Conservation (phyloP, 2,113 vertebrate species). For the Cariama cristata region DNA sequence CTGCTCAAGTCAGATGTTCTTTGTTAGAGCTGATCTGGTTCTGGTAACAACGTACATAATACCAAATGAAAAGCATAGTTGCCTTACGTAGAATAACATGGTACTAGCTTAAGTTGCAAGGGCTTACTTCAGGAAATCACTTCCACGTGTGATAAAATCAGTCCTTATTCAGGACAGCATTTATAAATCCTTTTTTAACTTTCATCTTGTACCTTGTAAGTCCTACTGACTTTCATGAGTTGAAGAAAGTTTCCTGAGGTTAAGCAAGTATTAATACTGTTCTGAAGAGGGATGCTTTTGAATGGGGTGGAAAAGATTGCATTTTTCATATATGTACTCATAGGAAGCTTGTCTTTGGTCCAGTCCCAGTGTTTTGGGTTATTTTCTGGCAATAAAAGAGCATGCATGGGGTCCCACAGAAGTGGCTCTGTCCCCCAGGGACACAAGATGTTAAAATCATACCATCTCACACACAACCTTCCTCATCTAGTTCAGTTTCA, state of each 20-base stretch:
- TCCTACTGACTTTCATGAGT: background rate
- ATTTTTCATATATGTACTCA: background rate
- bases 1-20: constrained; percentile 16
- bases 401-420: rapidly evolving
- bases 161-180: background rate
- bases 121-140: constrained; percentile 27
- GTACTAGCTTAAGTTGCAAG: background rate
- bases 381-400: background rate
- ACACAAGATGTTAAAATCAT: background rate
- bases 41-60: background rate
- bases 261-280: background rate
- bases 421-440: background rate
- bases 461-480: background rate
- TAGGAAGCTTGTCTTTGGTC: background rate
- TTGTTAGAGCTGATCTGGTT: constrained; percentile 31
- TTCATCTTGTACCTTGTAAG: background rate
- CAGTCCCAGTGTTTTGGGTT: background rate
- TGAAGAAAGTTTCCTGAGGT: background rate
- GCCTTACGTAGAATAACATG: background rate
- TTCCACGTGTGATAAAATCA: background rate
- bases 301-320: background rate
- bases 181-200: background rate
- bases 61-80: background rate
- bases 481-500: background rate
- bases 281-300: background rate